These are phyloP conservation scores for Steinernema carpocapsae DNA, from an alignment of 2,888 invertebrate genomes.

Conservation along the genomic window DNA sequence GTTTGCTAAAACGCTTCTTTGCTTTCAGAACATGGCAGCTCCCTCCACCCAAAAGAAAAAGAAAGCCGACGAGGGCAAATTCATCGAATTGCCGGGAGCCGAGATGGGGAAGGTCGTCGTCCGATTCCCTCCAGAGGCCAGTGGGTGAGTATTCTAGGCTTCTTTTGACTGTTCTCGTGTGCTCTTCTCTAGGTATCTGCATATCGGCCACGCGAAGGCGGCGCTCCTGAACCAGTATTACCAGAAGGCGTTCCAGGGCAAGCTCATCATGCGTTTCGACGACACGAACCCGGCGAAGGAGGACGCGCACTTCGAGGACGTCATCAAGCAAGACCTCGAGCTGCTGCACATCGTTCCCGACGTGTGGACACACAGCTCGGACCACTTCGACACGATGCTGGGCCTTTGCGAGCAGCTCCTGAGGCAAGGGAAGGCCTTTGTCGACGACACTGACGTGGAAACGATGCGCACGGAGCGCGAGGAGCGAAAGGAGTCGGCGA, in stretches of 20 bases:
- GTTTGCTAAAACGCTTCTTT: no score
- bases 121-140: conserved; percentile 98
- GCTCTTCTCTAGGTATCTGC: conserved; percentile 79
- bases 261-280: conserved; percentile 96
- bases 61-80: conserved; percentile 88
- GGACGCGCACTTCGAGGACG: conserved; percentile 91
- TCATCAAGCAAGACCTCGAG: conserved; percentile 88
- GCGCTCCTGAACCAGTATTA: conserved; percentile 97
- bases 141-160: conserved; percentile 76
- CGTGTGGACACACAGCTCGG: conserved; percentile 89
- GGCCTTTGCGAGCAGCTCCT: conserved; percentile 85
- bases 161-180: background rate
- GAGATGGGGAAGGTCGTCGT: conserved; percentile 97
- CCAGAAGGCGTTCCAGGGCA: conserved; percentile 87
- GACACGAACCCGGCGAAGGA: conserved; percentile 99
- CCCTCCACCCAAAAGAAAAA: conserved; percentile 59
- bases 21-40: no score
- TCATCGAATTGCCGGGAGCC: conserved; percentile 91
- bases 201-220: conserved; percentile 98
- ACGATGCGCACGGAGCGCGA: conserved; percentile 93
- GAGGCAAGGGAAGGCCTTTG: conserved; percentile 86
- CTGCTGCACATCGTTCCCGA: conserved; percentile 91
- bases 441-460: conserved; percentile 92
- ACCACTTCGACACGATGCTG: conserved; percentile 91
- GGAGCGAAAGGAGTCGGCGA: conserved; percentile 80